phyloP scores from a whole-genome alignment of 2,113 vertebrate species.

The Hipposideros armiger region DNA sequence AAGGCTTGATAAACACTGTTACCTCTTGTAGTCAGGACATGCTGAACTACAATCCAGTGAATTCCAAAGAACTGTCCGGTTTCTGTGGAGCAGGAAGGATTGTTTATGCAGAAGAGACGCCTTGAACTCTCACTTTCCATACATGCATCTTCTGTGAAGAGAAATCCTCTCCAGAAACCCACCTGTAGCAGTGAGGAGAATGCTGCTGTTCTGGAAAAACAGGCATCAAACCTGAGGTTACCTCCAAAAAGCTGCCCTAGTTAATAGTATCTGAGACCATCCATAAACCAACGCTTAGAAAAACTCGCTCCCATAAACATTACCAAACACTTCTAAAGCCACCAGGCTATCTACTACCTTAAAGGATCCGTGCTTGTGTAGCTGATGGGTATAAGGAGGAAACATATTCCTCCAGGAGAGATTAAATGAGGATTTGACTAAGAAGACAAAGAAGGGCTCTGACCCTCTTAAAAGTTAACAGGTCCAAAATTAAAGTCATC shows the following conservation, averaged over 20 bases:
- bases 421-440: not conserved
- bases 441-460: slow-evolving; percentile 1
- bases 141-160: not conserved
- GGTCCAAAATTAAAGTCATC: slow-evolving; percentile 27
- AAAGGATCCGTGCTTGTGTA: slow-evolving; percentile 5
- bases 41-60: not conserved
- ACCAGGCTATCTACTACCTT: not conserved
- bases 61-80: slow-evolving; percentile 10
- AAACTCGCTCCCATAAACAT: not conserved
- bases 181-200: not conserved
- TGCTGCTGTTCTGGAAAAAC: not conserved
- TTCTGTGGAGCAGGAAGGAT: not conserved
- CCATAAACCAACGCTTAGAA: not conserved
- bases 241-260: not conserved
- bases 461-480: slow-evolving; percentile 9
- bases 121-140: slow-evolving; percentile 10
- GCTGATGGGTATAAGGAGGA: not conserved
- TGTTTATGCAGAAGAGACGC: not conserved
- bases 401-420: not conserved
- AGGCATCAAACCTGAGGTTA: not conserved
- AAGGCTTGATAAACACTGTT: slow-evolving; percentile 35
- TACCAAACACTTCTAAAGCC: slow-evolving; percentile 32
- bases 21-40: not conserved
- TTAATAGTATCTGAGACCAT: not conserved
- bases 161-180: slow-evolving; percentile 37